phyloP scores from a whole-genome alignment of 2,797 vertebrate genomes.

The Anas georgica region DNA sequence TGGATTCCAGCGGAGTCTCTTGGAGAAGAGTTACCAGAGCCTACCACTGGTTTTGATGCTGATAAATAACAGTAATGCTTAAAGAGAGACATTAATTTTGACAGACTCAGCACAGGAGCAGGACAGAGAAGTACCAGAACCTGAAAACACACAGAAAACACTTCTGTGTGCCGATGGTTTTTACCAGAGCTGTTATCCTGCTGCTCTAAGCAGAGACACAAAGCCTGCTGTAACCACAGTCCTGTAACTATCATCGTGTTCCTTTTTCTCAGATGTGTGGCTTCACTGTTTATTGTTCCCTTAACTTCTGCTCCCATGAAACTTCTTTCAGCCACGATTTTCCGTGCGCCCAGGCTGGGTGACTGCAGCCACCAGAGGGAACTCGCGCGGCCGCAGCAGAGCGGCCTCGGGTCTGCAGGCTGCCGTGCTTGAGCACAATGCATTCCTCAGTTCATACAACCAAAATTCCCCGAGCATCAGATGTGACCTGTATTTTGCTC shows the following conservation, averaged over 20 bases:
- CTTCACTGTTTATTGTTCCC: not conserved
- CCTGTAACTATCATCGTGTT: not conserved
- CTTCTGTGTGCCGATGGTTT: not conserved
- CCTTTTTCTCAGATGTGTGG: not conserved
- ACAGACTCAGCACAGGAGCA: not conserved
- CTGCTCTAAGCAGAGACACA: not conserved
- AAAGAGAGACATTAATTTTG: not conserved
- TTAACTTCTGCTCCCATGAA: not conserved
- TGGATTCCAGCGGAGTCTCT: not conserved
- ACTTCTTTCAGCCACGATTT: not conserved
- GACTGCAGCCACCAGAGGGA: constrained; percentile 1
- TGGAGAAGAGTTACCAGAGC: not conserved
- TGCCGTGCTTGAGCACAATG: not conserved
- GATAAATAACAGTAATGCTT: not conserved
- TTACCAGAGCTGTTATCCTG: not conserved
- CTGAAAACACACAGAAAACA: accelerated
- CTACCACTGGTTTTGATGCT: not conserved
- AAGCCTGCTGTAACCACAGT: accelerated
- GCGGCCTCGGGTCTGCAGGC: not conserved
- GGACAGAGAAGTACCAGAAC: not conserved
- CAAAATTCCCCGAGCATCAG: not conserved
- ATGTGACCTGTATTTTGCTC: constrained; percentile 57
- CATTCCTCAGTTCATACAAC: constrained; percentile 49
- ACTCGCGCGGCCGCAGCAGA: not conserved
- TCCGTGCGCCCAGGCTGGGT: not conserved